These are phyloP conservation scores for Petrocephalus microphthalmus DNA, from an alignment of 2,113 vertebrate species.

Conservation along the genomic window DNA sequence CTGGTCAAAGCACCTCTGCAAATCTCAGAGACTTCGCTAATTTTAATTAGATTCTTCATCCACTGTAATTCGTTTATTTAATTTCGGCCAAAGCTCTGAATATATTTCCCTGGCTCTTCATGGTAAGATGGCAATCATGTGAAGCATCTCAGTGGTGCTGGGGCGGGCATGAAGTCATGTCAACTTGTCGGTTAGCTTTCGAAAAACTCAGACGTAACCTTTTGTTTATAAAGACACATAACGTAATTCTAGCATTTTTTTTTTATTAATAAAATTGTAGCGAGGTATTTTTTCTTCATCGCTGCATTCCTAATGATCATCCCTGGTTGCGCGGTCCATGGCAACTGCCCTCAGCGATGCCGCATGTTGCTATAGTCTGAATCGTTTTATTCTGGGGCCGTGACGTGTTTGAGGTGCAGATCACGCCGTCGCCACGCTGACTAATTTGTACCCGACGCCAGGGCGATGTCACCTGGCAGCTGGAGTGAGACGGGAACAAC, in stretches of 20 bases:
- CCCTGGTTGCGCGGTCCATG: neutral
- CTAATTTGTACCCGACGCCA: slow-evolving; percentile 31
- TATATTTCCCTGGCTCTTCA: slow-evolving; percentile 25
- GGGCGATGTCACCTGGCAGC: slow-evolving; percentile 21
- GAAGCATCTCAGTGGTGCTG: neutral
- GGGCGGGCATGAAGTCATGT: neutral
- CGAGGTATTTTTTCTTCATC: neutral
- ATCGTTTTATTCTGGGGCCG: neutral
- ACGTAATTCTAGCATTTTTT: too few relatives aligned
- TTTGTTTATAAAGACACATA: neutral
- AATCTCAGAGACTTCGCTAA: neutral
- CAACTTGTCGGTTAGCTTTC: neutral
- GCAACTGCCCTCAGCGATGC: neutral
- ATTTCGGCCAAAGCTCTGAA: slow-evolving; percentile 27
- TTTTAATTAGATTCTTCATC: slow-evolving; percentile 31
- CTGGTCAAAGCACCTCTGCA: neutral
- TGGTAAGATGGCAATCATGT: slow-evolving; percentile 15
- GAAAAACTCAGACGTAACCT: neutral
- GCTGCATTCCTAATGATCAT: neutral
- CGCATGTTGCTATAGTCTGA: neutral
- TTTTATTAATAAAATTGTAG: neutral
- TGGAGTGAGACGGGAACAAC: slow-evolving; percentile 10
- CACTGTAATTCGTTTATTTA: slow-evolving; percentile 29
- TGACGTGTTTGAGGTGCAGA: slow-evolving; percentile 10
- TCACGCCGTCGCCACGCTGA: slow-evolving; percentile 26